Percentiles rank a stretch among this genome's conserved stretches.
These are phyloP conservation scores for Parus major DNA, from an alignment of 2,113 vertebrate species.

Conservation along the genomic window DNA sequence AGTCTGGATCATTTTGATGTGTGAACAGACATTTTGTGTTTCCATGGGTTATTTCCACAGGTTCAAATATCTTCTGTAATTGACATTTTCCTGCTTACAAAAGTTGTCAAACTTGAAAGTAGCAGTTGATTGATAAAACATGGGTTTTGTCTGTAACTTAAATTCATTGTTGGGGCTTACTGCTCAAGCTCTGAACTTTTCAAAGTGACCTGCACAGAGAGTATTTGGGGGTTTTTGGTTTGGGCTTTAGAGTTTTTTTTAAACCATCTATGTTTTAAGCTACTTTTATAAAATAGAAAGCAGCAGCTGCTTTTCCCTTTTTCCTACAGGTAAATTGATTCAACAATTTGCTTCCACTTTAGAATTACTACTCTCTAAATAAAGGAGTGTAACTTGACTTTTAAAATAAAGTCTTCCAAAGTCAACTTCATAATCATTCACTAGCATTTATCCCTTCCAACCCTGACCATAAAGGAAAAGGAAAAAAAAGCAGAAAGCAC, in stretches of 20 bases:
- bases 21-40: slow-evolving; percentile 72
- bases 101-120: slow-evolving; percentile 61
- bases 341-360: neutral
- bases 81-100: slow-evolving; percentile 68
- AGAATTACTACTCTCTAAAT: neutral
- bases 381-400: neutral
- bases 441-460: neutral
- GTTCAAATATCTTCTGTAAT: slow-evolving; percentile 68
- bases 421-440: neutral
- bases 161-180: slow-evolving; percentile 38
- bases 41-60: slow-evolving; percentile 69
- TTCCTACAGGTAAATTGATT: neutral
- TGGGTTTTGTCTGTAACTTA: slow-evolving; percentile 34
- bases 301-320: neutral
- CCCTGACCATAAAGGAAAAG: neutral
- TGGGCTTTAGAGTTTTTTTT: neutral
- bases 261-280: neutral
- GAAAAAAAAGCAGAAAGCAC: neutral
- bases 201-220: neutral
- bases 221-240: neutral
- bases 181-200: slow-evolving; percentile 10
- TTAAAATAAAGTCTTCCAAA: neutral
- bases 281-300: neutral
- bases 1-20: slow-evolving; percentile 64
- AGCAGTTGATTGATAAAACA: slow-evolving; percentile 64